phyloP scores from a whole-genome alignment of 1,140 invertebrate genomes.

The Pogonus chalceus region DNA sequence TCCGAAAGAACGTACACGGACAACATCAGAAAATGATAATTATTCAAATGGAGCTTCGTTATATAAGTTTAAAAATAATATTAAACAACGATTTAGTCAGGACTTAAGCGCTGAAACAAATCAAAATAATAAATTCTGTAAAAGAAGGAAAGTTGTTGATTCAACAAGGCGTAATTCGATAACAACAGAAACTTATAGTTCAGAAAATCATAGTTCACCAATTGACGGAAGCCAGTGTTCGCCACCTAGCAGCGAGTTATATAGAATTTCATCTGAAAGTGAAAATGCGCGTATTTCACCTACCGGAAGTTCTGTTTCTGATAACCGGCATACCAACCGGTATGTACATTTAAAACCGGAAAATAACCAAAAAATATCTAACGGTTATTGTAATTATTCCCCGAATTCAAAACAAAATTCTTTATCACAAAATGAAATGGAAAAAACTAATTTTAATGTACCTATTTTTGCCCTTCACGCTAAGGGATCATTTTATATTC shows the following conservation, averaged over 20 bases:
- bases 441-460: slow-evolving; percentile 42
- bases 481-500: slow-evolving; percentile 83
- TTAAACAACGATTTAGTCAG: slow-evolving; percentile 72
- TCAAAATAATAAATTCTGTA: slow-evolving; percentile 17
- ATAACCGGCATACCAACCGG: slow-evolving; percentile 2
- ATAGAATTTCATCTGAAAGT: slow-evolving; percentile 24
- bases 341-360: slow-evolving; percentile 13
- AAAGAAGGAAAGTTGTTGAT: slow-evolving; percentile 14
- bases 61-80: slow-evolving; percentile 93
- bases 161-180: background rate
- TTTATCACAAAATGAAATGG: slow-evolving; percentile 22
- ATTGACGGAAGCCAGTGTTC: slow-evolving; percentile 23
- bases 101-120: slow-evolving; percentile 21
- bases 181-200: slow-evolving; percentile 8
- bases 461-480: slow-evolving; percentile 76
- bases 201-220: slow-evolving; percentile 10
- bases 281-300: slow-evolving; percentile 15
- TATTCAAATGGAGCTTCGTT: slow-evolving; percentile 19
- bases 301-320: slow-evolving; percentile 10
- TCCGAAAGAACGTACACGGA: background rate
- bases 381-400: slow-evolving; percentile 20
- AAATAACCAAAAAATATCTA: slow-evolving; percentile 7
- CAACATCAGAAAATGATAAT: slow-evolving; percentile 15
- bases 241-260: slow-evolving; percentile 26
- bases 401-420: slow-evolving; percentile 11